A percentile compares a stretch with the other conserved stretches of the same genome.
Evolutionary conservation across 2,113 vertebrate species (phyloP).

Genomic region (Sorex araneus): DNA sequence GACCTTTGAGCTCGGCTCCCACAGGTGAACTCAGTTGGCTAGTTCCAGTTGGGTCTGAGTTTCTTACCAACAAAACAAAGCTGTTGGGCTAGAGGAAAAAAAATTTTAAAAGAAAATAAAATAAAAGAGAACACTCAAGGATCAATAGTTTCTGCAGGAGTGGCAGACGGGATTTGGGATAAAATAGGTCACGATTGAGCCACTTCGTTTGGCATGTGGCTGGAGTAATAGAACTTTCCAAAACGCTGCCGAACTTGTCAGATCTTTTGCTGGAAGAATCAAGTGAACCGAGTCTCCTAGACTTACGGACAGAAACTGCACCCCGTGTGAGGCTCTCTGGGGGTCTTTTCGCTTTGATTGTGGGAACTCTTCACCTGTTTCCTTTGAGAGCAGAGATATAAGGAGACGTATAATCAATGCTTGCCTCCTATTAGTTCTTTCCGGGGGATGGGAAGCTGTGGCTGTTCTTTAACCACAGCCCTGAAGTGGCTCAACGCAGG

Average conservation of each 20-base stretch:
- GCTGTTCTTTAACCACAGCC: slow-evolving; percentile 11
- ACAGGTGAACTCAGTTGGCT: not conserved
- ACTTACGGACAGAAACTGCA: not conserved
- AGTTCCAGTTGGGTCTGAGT: not conserved
- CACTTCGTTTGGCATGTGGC: not conserved
- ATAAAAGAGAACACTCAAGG: not conserved
- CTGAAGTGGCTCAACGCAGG: slow-evolving; percentile 57
- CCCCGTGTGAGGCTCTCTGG: not conserved
- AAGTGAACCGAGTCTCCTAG: not conserved
- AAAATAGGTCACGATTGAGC: not conserved
- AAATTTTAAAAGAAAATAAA: slow-evolving; percentile 15
- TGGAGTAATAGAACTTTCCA: not conserved
- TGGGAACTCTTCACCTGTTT: slow-evolving; percentile 5
- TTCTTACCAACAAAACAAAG: slow-evolving; percentile 26
- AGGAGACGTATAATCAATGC: not conserved
- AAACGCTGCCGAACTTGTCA: not conserved
- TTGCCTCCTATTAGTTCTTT: not conserved
- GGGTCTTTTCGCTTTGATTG: not conserved
- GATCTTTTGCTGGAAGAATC: slow-evolving; percentile 5
- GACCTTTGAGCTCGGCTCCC: not conserved
- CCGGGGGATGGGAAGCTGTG: not conserved
- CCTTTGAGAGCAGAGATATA: not conserved
- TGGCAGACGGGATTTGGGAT: not conserved
- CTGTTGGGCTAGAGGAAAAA: not conserved
- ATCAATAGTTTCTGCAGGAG: not conserved